These are phyloP conservation scores for Cassiopea xamachana DNA, from an alignment of 30 jellyfish, hydroid and myxozoan species.

Conservation along the genomic window DNA sequence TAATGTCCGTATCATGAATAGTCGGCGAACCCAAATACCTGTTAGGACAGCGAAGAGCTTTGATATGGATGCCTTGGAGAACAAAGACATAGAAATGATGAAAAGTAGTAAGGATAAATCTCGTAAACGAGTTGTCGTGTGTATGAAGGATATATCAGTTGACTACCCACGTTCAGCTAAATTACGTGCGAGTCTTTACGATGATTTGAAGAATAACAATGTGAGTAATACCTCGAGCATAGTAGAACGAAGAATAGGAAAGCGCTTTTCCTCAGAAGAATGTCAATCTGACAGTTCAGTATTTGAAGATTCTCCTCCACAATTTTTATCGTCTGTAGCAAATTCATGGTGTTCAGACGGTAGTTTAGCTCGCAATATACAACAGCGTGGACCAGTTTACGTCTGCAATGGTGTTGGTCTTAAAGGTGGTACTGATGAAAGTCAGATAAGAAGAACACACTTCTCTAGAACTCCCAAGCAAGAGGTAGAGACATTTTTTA, in stretches of 20 bases:
- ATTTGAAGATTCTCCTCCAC: background rate
- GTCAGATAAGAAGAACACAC: conserved; percentile 45
- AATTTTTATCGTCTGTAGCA: background rate
- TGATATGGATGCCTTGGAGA: conserved; percentile 5
- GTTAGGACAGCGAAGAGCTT: conserved; percentile 54
- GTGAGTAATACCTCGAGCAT: background rate
- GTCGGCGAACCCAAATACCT: conserved; percentile 58
- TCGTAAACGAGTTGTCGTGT: conserved; percentile 8
- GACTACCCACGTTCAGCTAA: background rate
- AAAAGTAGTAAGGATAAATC: background rate
- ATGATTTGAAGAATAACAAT: background rate
- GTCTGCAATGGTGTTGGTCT: background rate
- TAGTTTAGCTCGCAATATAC: background rate
- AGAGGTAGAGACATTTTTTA: conserved; percentile 35
- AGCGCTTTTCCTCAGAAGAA: background rate
- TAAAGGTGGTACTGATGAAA: background rate
- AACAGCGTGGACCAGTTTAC: background rate
- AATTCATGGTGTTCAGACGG: background rate
- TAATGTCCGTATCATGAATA: conserved; percentile 49
- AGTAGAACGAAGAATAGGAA: background rate
- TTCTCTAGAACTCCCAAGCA: conserved; percentile 51
- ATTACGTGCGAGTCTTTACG: background rate
- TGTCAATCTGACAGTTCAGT: background rate
- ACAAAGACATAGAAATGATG: background rate
- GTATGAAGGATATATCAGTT: background rate